Evolutionary conservation across 2,113 vertebrate genomes (phyloP).

Genomic region (Paraplagusia blochii): DNA sequence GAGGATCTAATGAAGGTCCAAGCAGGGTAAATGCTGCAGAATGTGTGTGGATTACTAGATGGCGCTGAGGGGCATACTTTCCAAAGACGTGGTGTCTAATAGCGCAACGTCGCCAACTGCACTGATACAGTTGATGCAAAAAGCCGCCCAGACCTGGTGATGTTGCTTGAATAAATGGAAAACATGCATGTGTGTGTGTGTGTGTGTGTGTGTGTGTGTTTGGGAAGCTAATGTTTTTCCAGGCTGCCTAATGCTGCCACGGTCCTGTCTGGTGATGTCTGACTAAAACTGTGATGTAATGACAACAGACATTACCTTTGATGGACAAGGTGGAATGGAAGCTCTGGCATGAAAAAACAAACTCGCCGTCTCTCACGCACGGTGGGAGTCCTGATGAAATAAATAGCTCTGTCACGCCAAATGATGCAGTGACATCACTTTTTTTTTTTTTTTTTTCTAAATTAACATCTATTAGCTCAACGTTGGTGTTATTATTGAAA

Average conservation of each 20-base stretch:
- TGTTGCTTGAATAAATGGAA: constrained; percentile 23
- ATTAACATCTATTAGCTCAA: constrained; percentile 8
- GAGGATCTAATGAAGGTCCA: constrained; percentile 28
- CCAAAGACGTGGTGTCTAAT: constrained; percentile 35
- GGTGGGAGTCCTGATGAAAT: neutral
- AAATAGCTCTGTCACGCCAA: neutral
- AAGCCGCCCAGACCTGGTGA: constrained; percentile 30
- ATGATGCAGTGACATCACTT: constrained; percentile 2
- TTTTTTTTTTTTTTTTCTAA: constrained; percentile 5
- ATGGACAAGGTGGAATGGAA: constrained; percentile 50
- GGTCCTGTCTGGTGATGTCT: constrained; percentile 43
- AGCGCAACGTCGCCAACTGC: constrained; percentile 29
- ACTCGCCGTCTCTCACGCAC: neutral
- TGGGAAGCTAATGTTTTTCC: constrained; percentile 63
- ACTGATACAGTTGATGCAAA: constrained; percentile 25
- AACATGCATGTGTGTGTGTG: constrained; percentile 1
- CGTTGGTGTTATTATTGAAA: constrained; percentile 10
- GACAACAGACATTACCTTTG: constrained; percentile 48
- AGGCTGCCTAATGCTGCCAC: constrained; percentile 53
- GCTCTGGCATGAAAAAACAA: constrained; percentile 22
- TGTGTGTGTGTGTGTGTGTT: constrained; percentile 47
- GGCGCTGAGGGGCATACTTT: constrained; percentile 43
- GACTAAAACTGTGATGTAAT: constrained; percentile 35
- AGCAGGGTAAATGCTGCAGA: constrained; percentile 27
- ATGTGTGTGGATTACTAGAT: constrained; percentile 23